Conservation (phyloP, 2,888 invertebrate species). For the Timema cristinae region DNA sequence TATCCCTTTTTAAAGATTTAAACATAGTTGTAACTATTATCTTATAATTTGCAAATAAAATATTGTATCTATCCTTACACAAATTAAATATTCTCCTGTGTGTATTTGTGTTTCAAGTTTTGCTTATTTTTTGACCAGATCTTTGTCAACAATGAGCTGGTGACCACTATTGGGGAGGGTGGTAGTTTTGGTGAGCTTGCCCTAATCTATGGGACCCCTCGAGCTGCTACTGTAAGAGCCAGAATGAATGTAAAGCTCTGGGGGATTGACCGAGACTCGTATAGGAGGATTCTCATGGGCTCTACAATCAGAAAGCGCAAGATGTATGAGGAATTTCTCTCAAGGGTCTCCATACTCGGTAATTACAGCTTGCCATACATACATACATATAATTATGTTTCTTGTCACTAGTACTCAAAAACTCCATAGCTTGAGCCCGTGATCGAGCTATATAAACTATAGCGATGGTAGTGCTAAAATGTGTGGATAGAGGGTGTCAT, state of each 20-base stretch:
- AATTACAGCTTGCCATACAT: slow-evolving; percentile 35
- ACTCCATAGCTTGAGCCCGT: too few species aligned
- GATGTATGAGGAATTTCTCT: slow-evolving; percentile 99
- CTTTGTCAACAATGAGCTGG: slow-evolving; percentile 82
- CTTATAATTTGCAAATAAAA: too few species aligned
- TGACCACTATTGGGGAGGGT: slow-evolving; percentile 93
- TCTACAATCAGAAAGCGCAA: slow-evolving; percentile 97
- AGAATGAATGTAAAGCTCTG: slow-evolving; percentile 93
- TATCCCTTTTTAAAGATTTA: too few species aligned
- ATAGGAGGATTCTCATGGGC: slow-evolving; percentile 89
- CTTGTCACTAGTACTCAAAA: too few species aligned
- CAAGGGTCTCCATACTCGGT: slow-evolving; percentile 94
- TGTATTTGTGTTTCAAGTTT: too few species aligned
- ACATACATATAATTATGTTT: too few species aligned
- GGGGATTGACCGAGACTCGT: slow-evolving; percentile 98
- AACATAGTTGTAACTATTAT: too few species aligned
- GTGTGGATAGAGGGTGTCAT: too few species aligned
- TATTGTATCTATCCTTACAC: too few species aligned
- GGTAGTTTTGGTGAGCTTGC: slow-evolving; percentile 99
- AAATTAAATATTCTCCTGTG: too few species aligned
- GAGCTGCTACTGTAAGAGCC: slow-evolving; percentile 98
- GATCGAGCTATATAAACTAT: too few species aligned
- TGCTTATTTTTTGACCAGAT: slow-evolving; percentile 52
- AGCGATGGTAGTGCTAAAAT: too few species aligned
- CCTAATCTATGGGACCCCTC: slow-evolving; percentile 95